A percentile compares a stretch with the other conserved stretches of the same genome.
phyloP scores from a whole-genome alignment of 2,113 vertebrate species.

The Beaufortia kweichowensis region DNA sequence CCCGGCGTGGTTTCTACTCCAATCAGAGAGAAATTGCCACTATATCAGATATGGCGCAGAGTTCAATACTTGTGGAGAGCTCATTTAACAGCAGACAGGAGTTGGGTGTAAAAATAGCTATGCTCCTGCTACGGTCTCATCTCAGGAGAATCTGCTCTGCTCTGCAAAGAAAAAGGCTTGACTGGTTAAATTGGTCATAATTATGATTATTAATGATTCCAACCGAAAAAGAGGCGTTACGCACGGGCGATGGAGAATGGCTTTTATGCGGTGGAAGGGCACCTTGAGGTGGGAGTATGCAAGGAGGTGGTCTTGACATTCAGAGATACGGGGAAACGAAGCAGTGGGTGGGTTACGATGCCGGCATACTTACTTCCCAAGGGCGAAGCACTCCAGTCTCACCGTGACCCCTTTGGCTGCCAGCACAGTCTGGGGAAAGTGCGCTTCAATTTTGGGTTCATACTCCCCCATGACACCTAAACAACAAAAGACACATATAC shows the following conservation, averaged over 20 bases:
- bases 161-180: conserved; percentile 10
- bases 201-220: conserved; percentile 37
- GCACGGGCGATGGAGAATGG: not conserved
- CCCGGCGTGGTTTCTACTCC: conserved; percentile 50
- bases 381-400: conserved; percentile 94
- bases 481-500: conserved; percentile 56
- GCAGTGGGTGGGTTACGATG: not conserved
- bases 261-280: conserved; percentile 5
- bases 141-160: conserved; percentile 1
- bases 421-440: conserved; percentile 87
- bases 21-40: conserved; percentile 62
- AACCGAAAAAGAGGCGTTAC: conserved; percentile 2
- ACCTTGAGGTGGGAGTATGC: conserved; percentile 7
- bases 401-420: conserved; percentile 89
- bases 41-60: conserved; percentile 51
- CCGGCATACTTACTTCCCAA: conserved; percentile 90
- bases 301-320: not conserved
- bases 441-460: conserved; percentile 98
- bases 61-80: conserved; percentile 59
- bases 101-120: conserved; percentile 21
- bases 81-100: conserved; percentile 63
- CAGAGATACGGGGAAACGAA: not conserved
- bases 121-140: conserved; percentile 15
- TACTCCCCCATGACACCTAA: conserved; percentile 97
- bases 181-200: conserved; percentile 13